A percentile compares a stretch with the other conserved stretches of the same genome.
Conservation (phyloP, 2,113 vertebrate genomes). For the Azemiops feae region DNA sequence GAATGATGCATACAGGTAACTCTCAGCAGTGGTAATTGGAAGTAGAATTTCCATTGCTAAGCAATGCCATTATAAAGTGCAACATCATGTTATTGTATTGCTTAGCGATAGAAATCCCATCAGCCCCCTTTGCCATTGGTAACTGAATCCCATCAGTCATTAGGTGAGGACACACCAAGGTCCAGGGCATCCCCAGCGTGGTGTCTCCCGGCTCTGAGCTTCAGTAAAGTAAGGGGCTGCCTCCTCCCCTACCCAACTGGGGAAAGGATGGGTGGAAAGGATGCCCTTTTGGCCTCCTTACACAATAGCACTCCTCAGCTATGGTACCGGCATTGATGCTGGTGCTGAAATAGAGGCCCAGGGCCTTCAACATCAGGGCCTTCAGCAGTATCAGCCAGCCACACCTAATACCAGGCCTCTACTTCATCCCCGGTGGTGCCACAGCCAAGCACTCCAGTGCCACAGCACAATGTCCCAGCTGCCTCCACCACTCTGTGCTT, state of each 20-base stretch:
- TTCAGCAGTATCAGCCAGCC: background rate
- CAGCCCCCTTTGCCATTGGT: background rate
- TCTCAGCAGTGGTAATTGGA: background rate
- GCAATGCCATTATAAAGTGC: background rate
- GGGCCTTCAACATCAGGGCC: background rate
- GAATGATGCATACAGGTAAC: background rate
- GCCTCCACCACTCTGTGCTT: background rate
- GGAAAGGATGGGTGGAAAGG: background rate
- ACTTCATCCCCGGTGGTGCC: background rate
- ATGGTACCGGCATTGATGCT: background rate
- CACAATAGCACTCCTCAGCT: background rate
- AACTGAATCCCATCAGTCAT: background rate
- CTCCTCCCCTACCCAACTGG: background rate
- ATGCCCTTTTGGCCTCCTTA: background rate
- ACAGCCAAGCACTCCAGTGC: background rate
- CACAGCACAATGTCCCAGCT: background rate
- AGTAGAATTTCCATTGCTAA: background rate
- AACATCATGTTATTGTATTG: background rate
- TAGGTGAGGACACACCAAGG: background rate
- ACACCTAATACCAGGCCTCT: background rate
- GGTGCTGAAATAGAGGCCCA: background rate
- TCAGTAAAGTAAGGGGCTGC: background rate
- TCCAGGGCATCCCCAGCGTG: background rate
- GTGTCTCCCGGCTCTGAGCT: background rate
- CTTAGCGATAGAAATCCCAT: background rate